Evolutionary conservation across 2,797 vertebrate species (phyloP).

Genomic region (Siniperca obscura): DNA sequence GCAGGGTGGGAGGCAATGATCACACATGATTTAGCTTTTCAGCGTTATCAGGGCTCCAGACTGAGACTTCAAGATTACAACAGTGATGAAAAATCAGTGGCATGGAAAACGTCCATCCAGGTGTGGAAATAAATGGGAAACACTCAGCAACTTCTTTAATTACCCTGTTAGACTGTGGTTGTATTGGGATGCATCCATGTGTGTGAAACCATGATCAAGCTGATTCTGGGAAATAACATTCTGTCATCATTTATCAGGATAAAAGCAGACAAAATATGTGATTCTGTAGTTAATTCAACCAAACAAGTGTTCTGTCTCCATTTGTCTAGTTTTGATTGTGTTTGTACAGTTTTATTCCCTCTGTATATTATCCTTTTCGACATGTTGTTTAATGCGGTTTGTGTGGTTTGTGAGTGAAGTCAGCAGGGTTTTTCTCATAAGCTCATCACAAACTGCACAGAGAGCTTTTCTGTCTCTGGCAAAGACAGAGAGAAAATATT

Average conservation of each 20-base stretch:
- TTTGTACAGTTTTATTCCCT: slow-evolving; percentile 3
- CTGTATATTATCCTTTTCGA: not conserved
- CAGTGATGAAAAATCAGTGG: slow-evolving; percentile 24
- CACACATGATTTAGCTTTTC: slow-evolving; percentile 30
- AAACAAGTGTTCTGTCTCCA: not conserved
- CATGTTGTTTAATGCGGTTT: slow-evolving; percentile 12
- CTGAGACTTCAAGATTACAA: not conserved
- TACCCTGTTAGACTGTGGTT: not conserved
- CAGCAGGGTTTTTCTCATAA: slow-evolving; percentile 9
- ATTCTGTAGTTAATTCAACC: not conserved
- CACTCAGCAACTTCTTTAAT: slow-evolving; percentile 31
- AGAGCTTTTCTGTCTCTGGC: slow-evolving; percentile 15
- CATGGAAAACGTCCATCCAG: slow-evolving; percentile 20
- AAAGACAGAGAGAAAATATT: slow-evolving; percentile 31
- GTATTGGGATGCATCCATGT: not conserved
- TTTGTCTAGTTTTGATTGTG: slow-evolving; percentile 4
- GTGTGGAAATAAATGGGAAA: slow-evolving; percentile 25
- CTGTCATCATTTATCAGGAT: not conserved
- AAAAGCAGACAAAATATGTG: not conserved
- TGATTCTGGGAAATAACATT: not conserved
- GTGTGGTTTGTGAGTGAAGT: slow-evolving; percentile 5
- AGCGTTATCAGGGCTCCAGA: not conserved
- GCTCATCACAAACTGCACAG: slow-evolving; percentile 20
- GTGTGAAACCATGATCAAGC: not conserved
- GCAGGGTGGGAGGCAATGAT: not conserved